A percentile compares a stretch with the other conserved stretches of the same genome.
phyloP scores from a whole-genome alignment of 2,113 vertebrate genomes.

The Ctenomys sociabilis region DNA sequence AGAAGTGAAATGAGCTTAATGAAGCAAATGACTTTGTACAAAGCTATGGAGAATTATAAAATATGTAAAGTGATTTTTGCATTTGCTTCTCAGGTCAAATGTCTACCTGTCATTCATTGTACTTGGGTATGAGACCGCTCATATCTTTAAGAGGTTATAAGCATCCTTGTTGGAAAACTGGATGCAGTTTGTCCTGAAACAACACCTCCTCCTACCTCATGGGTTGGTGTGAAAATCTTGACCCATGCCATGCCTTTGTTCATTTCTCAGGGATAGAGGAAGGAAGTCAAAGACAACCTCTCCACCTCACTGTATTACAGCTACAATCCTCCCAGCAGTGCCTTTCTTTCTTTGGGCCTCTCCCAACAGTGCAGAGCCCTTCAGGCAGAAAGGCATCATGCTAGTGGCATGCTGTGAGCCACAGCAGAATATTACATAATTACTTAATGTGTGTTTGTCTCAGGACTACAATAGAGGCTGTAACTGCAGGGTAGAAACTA shows the following conservation, averaged over 20 bases:
- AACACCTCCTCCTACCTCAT: background rate
- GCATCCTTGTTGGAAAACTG: background rate
- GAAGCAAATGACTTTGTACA: conserved; percentile 35
- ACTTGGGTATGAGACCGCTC: conserved; percentile 3
- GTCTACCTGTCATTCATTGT: background rate
- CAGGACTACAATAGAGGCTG: background rate
- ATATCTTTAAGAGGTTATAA: background rate
- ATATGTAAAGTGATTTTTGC: conserved; percentile 17
- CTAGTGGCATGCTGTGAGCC: background rate
- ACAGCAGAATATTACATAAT: background rate
- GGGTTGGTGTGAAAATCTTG: background rate
- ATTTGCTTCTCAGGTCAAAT: conserved; percentile 14
- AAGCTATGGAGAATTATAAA: background rate
- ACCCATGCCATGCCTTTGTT: background rate
- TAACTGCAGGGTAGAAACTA: background rate
- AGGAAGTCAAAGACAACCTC: background rate
- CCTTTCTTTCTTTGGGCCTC: background rate
- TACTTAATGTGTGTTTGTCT: background rate
- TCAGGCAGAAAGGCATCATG: background rate
- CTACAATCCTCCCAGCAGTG: background rate
- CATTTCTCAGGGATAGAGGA: conserved; percentile 17
- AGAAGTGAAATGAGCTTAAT: conserved; percentile 22
- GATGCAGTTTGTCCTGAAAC: background rate
- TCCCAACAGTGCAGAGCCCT: background rate
- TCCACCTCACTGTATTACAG: background rate